phyloP scores from a whole-genome alignment of 2,113 vertebrate species.

The Myocastor coypus region DNA sequence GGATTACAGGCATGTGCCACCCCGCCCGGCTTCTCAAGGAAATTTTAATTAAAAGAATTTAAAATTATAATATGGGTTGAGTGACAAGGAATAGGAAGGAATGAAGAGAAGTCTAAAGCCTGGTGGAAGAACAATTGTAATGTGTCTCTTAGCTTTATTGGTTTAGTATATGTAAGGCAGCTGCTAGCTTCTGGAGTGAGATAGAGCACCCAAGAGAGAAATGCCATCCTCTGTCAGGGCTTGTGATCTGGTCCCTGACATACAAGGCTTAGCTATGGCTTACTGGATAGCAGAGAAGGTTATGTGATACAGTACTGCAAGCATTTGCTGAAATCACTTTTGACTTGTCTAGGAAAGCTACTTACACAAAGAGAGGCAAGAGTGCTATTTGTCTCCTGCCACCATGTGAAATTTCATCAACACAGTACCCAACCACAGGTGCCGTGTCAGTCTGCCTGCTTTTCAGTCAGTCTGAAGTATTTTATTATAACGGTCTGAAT shows the following conservation, averaged over 20 bases:
- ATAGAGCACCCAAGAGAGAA: not conserved
- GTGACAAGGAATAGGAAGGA: not conserved
- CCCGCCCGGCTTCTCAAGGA: too few species aligned
- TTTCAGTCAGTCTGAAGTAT: not conserved
- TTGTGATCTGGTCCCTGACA: not conserved
- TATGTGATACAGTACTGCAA: not conserved
- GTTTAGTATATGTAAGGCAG: not conserved
- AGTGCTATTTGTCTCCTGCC: not conserved
- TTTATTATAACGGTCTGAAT: not conserved
- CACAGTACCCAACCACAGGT: not conserved
- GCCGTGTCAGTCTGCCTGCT: not conserved
- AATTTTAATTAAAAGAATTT: not conserved
- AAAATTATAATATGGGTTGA: not conserved
- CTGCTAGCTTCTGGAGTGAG: not conserved
- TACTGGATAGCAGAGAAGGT: not conserved
- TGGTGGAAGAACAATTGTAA: not conserved
- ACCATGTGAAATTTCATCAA: not conserved
- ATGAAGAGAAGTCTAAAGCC: not conserved
- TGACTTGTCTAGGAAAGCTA: not conserved
- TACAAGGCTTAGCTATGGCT: not conserved
- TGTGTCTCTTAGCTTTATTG: not conserved
- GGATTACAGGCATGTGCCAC: too few species aligned
- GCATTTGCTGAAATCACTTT: not conserved
- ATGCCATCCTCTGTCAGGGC: too few species aligned
- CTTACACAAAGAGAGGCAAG: not conserved